Percentiles rank a stretch among this genome's conserved stretches.
These are phyloP conservation scores for Crocallis elinguaria DNA, from an alignment of 2,888 invertebrate species.

Conservation along the genomic window DNA sequence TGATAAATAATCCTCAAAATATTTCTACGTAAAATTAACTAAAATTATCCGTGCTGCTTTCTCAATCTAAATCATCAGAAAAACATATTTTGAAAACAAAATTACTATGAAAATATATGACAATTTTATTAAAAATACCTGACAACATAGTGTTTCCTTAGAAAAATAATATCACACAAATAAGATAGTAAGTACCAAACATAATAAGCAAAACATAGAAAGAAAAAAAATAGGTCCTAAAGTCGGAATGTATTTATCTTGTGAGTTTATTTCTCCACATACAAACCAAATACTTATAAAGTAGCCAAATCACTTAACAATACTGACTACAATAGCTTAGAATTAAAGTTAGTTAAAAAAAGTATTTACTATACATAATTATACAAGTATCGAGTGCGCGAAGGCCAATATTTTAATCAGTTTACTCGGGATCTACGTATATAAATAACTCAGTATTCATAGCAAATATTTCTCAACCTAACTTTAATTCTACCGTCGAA, in stretches of 20 bases:
- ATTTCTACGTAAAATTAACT: neutral
- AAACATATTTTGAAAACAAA: neutral
- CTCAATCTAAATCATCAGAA: neutral
- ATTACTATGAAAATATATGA: neutral
- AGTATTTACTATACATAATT: too few species aligned
- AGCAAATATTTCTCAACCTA: neutral
- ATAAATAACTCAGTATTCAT: too few species aligned
- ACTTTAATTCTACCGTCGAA: neutral
- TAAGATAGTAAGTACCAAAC: slow-evolving; percentile 3
- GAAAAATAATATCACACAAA: slow-evolving; percentile 35
- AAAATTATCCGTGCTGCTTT: neutral
- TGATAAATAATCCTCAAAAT: slow-evolving; percentile 1
- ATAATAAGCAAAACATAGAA: neutral
- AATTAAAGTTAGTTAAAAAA: too few species aligned
- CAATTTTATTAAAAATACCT: neutral
- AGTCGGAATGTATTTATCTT: neutral
- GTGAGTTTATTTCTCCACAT: too few species aligned
- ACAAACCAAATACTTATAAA: too few species aligned
- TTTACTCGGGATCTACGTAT: too few species aligned
- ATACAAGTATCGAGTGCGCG: too few species aligned
- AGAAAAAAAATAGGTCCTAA: neutral
- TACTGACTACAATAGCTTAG: too few species aligned
- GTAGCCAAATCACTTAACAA: too few species aligned
- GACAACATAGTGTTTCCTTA: slow-evolving; percentile 15
- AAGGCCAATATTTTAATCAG: too few species aligned